A percentile compares a stretch with the other conserved stretches of the same genome.
phyloP scores from a whole-genome alignment of 2,113 vertebrate species.

The Sceloporus tristichus region DNA sequence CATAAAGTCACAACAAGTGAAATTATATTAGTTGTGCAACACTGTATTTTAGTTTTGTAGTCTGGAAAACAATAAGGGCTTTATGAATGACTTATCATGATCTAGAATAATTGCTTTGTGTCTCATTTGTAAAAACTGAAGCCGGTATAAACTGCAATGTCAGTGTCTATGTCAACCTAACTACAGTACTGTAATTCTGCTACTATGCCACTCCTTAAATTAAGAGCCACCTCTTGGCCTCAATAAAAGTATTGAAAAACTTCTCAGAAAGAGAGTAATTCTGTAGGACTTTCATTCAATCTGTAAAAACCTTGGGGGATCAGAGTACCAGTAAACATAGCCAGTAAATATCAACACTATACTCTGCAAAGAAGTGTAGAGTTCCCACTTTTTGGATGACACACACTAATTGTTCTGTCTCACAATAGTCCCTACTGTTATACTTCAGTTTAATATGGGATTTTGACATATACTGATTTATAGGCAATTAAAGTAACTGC shows the following conservation, averaged over 20 bases:
- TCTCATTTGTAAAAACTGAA: not conserved
- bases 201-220: not conserved
- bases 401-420: not conserved
- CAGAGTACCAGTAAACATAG: not conserved
- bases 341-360: not conserved
- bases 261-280: slow-evolving; percentile 17
- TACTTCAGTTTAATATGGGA: not conserved
- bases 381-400: slow-evolving; percentile 23
- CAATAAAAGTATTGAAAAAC: not conserved
- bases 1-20: too few relatives aligned
- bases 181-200: not conserved
- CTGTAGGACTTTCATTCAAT: not conserved
- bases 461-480: not conserved
- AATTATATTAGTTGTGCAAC: too few relatives aligned
- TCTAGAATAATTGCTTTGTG: not conserved
- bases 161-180: not conserved
- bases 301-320: not conserved
- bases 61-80: not conserved
- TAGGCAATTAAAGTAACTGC: slow-evolving; percentile 3
- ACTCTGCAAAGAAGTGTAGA: not conserved
- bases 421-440: not conserved
- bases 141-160: not conserved
- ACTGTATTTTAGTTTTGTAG: accelerated
- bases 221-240: not conserved
- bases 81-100: slow-evolving; percentile 1